Base-by-base conservation (phyloP, 2,113 vertebrate genomes). In the Indicator maculatus region DNA sequence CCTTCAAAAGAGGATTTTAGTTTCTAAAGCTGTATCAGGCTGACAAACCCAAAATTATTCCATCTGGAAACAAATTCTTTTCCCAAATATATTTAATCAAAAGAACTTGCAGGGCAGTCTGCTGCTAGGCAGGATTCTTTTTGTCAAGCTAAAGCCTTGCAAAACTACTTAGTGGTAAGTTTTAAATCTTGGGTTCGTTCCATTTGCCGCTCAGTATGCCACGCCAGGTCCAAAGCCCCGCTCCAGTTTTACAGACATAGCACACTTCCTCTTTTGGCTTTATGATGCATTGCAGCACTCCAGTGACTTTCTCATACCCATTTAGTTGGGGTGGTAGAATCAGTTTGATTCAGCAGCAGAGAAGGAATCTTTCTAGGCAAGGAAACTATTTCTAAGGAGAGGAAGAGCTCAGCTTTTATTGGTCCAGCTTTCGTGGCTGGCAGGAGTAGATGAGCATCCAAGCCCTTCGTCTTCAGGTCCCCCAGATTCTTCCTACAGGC, bases 41-140 rank as follows among this genome's bases (percentile, higher is more conserved):
- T 95, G 88, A 88, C 87, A 90, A 92, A 83, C 91, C 52, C 70
- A 83, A 90, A 95, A 75, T 60, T 7, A 80, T 85, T 94, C 92
- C 66, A 69, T 91, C 74, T 95, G 88, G 88, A 93, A 93, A 77
- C 66, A 84, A 77, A 58, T 69, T 38, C 2, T 82, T 89, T 94
- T 91, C 76, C 89, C 77, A 61, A 81, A 86, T 77, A 73, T 13
- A 38, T 91, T 83, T 93, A 70, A 88, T 94, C 61, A 78, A 90
- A 95, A 91, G 19, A 78, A 93, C 63, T 86, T 84, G 28, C 77
- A 86, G 70, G 70, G 70, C 66, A 86, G 70, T 56, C 45, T 90
- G 86, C 88, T 33, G 69, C 58, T 91, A 63, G 61, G 44, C 89
- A 90, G 44, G 27, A 44, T 78, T 95, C 39, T 15, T 86, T 95